Conservation (phyloP, 2,888 invertebrate species). For the Orthosia cruda region DNA sequence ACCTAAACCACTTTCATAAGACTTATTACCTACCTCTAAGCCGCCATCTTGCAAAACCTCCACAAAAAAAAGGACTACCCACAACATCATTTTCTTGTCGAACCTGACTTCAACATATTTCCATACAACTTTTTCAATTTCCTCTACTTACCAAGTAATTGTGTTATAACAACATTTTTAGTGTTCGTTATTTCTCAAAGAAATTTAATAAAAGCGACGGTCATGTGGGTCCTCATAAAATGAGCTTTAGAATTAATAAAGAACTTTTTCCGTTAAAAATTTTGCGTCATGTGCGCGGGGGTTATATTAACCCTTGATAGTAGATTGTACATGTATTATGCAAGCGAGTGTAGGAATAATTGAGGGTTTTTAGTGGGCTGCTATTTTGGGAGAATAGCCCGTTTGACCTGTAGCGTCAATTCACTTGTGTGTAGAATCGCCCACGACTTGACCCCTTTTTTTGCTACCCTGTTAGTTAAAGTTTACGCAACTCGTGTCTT, state of each 20-base stretch:
- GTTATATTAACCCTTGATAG: constrained; percentile 32
- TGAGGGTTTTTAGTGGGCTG: not conserved
- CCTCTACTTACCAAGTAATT: constrained; percentile 63
- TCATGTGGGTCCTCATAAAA: constrained; percentile 71
- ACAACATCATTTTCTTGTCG: constrained; percentile 43
- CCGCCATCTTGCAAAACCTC: constrained; percentile 44
- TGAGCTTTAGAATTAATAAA: constrained; percentile 68
- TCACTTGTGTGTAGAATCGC: not conserved
- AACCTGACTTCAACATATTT: constrained; percentile 59
- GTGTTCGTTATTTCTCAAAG: constrained; percentile 68
- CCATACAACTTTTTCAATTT: constrained; percentile 67
- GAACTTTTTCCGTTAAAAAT: constrained; percentile 69
- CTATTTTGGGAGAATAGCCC: not conserved
- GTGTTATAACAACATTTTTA: constrained; percentile 67
- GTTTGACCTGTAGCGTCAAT: not conserved
- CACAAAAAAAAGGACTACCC: constrained; percentile 26
- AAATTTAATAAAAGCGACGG: constrained; percentile 70
- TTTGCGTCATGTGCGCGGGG: constrained; percentile 26
- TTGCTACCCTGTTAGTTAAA: no score
- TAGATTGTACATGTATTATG: constrained; percentile 39
- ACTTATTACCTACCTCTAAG: not conserved
- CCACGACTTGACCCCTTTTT: no score
- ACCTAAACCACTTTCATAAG: not conserved
- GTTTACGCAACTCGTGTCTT: no score
- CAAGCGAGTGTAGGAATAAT: not conserved